Conservation (phyloP, 1,140 invertebrate species). For the Linepithema humile region DNA sequence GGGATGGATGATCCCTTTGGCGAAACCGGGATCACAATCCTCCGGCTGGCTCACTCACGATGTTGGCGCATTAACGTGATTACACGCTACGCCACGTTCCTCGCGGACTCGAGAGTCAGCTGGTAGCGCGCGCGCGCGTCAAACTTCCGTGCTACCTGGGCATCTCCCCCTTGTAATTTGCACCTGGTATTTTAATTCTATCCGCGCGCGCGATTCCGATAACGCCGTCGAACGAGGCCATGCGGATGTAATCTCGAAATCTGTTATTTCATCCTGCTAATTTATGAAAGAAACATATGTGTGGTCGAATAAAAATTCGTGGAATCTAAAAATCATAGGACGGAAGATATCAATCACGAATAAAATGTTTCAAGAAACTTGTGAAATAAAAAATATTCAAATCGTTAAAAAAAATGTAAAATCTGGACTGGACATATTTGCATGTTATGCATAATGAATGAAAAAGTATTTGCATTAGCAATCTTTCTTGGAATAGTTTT, state of each 20-base stretch:
- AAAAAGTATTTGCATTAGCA: neutral
- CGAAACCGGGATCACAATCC: constrained; percentile 65
- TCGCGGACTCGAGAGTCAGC: constrained; percentile 72
- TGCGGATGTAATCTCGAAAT: constrained; percentile 39
- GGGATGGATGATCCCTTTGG: constrained; percentile 64
- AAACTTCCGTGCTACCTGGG: constrained; percentile 72
- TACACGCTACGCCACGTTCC: constrained; percentile 69
- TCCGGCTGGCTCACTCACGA: constrained; percentile 54
- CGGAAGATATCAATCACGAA: neutral
- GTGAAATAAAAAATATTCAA: neutral
- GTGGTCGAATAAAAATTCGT: constrained; percentile 8
- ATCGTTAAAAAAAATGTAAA: neutral
- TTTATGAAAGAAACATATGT: neutral
- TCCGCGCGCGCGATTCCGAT: constrained; percentile 75
- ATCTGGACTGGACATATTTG: neutral
- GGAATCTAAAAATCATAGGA: neutral
- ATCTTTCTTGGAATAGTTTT: neutral
- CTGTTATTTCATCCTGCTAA: neutral
- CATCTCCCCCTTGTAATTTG: constrained; percentile 81
- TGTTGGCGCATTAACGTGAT: constrained; percentile 82
- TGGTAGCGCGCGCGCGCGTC: constrained; percentile 67
- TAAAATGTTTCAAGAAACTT: neutral
- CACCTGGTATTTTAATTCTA: constrained; percentile 84
- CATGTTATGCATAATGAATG: neutral
- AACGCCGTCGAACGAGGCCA: constrained; percentile 50